Evolutionary conservation across 1,140 invertebrate genomes (phyloP).

Genomic region (Zaprionus vittiger): DNA sequence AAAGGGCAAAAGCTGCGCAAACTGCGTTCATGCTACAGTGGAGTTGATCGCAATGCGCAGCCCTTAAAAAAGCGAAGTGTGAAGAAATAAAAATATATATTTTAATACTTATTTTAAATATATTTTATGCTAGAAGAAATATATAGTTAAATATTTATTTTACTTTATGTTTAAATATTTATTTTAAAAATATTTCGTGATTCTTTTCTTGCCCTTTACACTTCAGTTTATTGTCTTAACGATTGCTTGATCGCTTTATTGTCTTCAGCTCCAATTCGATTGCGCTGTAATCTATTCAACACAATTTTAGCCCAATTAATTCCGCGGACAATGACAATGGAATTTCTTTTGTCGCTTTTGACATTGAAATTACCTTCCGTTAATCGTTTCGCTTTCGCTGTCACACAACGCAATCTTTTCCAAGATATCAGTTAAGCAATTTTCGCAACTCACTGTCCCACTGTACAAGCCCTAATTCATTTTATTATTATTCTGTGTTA

Average conservation of each 20-base stretch:
- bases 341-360: conserved; percentile 27
- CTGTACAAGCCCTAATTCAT: conserved; percentile 77
- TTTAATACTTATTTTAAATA: too few relatives aligned
- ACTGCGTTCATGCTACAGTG: conserved; percentile 57
- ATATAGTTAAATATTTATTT: too few relatives aligned
- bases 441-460: conserved; percentile 66
- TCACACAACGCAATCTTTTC: conserved; percentile 16
- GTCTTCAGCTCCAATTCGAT: neutral
- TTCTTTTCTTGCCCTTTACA: neutral
- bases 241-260: neutral
- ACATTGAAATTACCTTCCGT: conserved; percentile 34
- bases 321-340: conserved; percentile 30
- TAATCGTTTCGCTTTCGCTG: conserved; percentile 28
- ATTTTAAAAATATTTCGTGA: neutral
- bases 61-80: neutral
- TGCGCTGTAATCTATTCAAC: neutral
- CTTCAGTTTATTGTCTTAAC: neutral
- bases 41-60: neutral
- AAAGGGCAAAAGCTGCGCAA: conserved; percentile 78
- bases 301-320: conserved; percentile 19
- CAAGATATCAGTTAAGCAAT: conserved; percentile 40
- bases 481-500: conserved; percentile 50
- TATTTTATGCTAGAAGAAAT: too few relatives aligned
- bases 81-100: neutral
- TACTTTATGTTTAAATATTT: neutral